Base-by-base conservation (phyloP, 1,140 invertebrate genomes). In the Drosophila albomicans region DNA sequence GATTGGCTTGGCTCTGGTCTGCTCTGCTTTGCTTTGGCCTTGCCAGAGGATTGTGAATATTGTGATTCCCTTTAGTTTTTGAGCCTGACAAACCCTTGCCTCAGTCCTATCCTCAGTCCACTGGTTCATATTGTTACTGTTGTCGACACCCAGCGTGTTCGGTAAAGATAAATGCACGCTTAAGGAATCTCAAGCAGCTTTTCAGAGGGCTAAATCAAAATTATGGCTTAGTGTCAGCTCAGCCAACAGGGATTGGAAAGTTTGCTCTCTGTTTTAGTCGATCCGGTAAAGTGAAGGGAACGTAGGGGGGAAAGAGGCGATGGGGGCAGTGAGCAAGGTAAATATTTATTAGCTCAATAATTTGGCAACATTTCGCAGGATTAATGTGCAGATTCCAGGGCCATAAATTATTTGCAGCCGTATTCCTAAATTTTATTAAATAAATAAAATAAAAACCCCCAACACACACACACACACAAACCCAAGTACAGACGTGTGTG, bases 331-430 rank as follows among this genome's bases (percentile, higher is more conserved):
- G 52, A 30, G 64, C 46, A 65, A 78, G 78, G 75, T 70, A 80
- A 75, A 81, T 81, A 81, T 81, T 81, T 81, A 81, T 81, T 81
- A 78, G 79, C 76, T 81, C 72, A 81, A 81, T 81, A 81, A 81
- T 81, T 81, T 81, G 79, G 76, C 79, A 79, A 81, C 79, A 81
- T 81, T 81, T 75, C 54, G 48, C 71, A 79, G 79, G 72, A 81
- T 81, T 79, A 79, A 81, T 79, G 79, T 75, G 79, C 62, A 79
- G 68, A 75, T 79, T 77, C 63, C 58, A 70, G 67, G 10, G 56
- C 67, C 63, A 79, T 81, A 81, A 81, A 81, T 81, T 79, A 75
- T 79, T 81, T 61, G 45, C 63, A 81, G 79, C 32, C 70, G 41
- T 72, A 75, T 75, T 64, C 63, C 76, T 71, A 71, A 75, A 71